Evolutionary conservation across 1,140 invertebrate genomes (phyloP).

Genomic region (Drosophila prosaltans): DNA sequence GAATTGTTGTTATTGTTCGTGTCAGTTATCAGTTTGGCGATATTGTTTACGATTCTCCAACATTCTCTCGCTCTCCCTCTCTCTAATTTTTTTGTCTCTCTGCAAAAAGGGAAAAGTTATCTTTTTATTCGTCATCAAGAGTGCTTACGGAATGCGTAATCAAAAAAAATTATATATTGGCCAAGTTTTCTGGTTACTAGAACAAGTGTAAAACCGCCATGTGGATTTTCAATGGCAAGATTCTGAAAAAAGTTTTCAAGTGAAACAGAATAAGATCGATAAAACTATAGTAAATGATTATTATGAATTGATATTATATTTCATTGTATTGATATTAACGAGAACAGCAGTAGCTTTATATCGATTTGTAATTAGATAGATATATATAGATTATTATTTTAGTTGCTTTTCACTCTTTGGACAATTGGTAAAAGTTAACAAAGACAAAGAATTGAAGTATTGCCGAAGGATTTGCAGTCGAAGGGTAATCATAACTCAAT

Average conservation of each 20-base stretch:
- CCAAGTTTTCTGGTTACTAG: conserved; percentile 19
- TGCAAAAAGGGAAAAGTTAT: background rate
- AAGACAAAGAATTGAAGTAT: too few species aligned
- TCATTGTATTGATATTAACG: too few species aligned
- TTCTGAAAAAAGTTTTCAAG: conserved; percentile 19
- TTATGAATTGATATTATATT: too few species aligned
- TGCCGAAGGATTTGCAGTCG: too few species aligned
- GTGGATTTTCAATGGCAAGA: conserved; percentile 15
- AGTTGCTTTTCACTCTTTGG: too few species aligned
- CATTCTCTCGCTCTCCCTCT: conserved; percentile 1
- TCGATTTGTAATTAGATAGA: too few species aligned
- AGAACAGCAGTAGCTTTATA: too few species aligned
- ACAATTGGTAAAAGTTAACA: too few species aligned
- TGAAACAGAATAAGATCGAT: background rate
- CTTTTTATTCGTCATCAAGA: conserved; percentile 20
- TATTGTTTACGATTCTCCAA: conserved; percentile 62
- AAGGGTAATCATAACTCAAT: too few species aligned
- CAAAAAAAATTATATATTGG: conserved; percentile 29
- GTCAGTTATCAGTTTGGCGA: conserved; percentile 70
- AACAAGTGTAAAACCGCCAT: conserved; percentile 4
- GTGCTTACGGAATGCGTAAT: conserved; percentile 40
- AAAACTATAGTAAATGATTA: too few species aligned
- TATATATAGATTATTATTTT: too few species aligned
- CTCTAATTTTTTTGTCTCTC: conserved; percentile 20
- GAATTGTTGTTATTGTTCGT: conserved; percentile 34